Evolutionary conservation across 2,113 vertebrate species (phyloP), one percentile per base, ranked within the genome.

Genomic region (Varanus salvator): DNA sequence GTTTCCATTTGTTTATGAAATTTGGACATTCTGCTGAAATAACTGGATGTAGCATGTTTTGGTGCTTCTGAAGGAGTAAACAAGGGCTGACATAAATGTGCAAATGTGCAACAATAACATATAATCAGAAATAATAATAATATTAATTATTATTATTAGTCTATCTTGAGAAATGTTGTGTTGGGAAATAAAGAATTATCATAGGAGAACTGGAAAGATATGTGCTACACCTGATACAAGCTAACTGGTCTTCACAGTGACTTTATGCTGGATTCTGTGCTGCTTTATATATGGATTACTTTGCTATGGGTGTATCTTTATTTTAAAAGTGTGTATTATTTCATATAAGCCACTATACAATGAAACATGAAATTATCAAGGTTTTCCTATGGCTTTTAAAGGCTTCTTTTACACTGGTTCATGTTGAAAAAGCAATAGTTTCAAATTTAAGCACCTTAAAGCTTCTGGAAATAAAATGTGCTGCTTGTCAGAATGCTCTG

Each of bases 281-380:
- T 84, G 80, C 90, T 92, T 92, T 77, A 52, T 52, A 75, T 84
- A 34, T 44, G 64, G 54, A 89, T 75, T 85, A 89, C 80, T 93
- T 93, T 83, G 84, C 93, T 90, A 86, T 44, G 90, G 87, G 74
- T 2, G 64, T 88, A 86, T 77, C 6, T 91, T 93, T 88, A 71
- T 84, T 44, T 93, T 92, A 92, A 76, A 93, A 76, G 25, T 77
- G 44, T 87, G 14, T 78, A 23, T 34, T 93, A 85, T 92, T 94
- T 95, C 60, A 87, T 74, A 17, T 93, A 91, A 84, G 74, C 86
- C 92, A 94, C 89, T 75, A 86, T 94, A 90, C 80, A 87, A 89
- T 38, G 69, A 69, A 92, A 94, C 64, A 91, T 82, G 6, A 84
- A 50, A 21, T 21, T 12, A 48, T 74, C 76, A 87, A 54, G 85